Base-by-base conservation (phyloP, 2,113 vertebrate species). In the Aplodontia rufa region DNA sequence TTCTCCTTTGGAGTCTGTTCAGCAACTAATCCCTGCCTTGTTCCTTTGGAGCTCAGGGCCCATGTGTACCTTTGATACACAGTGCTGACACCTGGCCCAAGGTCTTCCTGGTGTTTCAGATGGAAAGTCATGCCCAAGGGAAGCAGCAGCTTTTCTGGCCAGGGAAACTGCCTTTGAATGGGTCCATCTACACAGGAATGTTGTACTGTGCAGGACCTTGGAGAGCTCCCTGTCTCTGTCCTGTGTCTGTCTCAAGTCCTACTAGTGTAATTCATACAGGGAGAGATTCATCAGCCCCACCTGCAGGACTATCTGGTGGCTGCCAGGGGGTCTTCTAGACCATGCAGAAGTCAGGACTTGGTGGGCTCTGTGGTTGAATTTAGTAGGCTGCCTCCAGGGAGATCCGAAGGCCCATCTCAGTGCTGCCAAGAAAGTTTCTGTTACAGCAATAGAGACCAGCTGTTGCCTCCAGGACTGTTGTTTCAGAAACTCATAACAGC, bases 401-500 rank as follows among this genome's bases (percentile, higher is more conserved):
- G 76, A 68, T 51, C 64, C 8, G 53, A 51, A 86, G 74, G 55
- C 64, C 32, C 42, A 74, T 94, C 53, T 89, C 47, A 35, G 30
- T 30, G n/a, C 89, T 97, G 22, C 85, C 82, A 55, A 82, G 91
- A 88, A 92, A 97, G 78, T 75, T 95, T 85, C 47, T 91, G 28
- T 68, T 93, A 51, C 30, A 94, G 60, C 85, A 96, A 45, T 94
- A 94, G 88, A 95, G 88, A 95, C 78, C 96, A 96, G 85, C 96
- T 97, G 91, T 47, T 92, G 90, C 94, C 96, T 96, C 51, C 64
- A 97, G 93, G 94, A 92, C 78, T 91, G 30, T 83, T 95, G 91
- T 94, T 97, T 37, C 69, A 97, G 91, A 94, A 96, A 96, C 88
- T 94, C 81, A n/a, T 91, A 96, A 93, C 78, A 96, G 81, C 62